Conservation (phyloP, 2,888 invertebrate genomes). For the Hedychridium roseum region DNA sequence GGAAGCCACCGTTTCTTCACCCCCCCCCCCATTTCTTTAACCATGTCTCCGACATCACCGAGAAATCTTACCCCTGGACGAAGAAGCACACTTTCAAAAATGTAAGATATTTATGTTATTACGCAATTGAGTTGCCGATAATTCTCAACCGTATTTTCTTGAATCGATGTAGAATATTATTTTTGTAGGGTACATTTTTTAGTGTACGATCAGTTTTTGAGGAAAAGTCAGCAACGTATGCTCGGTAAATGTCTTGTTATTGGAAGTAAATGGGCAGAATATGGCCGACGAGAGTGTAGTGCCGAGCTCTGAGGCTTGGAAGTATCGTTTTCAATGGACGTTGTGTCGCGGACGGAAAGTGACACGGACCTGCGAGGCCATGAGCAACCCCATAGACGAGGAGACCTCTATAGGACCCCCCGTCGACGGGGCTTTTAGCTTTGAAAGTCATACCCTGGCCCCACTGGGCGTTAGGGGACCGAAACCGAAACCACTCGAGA, state of each 20-base stretch:
- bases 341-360: constrained; percentile 41
- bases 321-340: constrained; percentile 55
- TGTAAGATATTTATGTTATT: too few relatives aligned
- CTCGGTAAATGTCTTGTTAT: too few relatives aligned
- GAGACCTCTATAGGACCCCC: constrained; percentile 49
- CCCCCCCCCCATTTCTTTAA: neutral
- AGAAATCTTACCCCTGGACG: neutral
- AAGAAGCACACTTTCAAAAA: too few relatives aligned
- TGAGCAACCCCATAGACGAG: constrained; percentile 29
- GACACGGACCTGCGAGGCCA: constrained; percentile 40
- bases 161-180: too few relatives aligned
- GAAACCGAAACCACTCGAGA: constrained; percentile 54
- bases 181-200: too few relatives aligned
- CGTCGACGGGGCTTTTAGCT: constrained; percentile 51
- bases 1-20: constrained; percentile 21
- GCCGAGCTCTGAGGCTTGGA: too few relatives aligned
- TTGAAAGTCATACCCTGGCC: constrained; percentile 54
- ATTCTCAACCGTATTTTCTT: too few relatives aligned
- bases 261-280: neutral
- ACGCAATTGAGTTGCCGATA: too few relatives aligned
- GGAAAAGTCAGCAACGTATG: too few relatives aligned
- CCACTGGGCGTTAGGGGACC: constrained; percentile 33
- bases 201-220: too few relatives aligned
- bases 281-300: neutral
- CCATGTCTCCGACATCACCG: neutral